Percentiles rank a stretch among this genome's conserved stretches.
Conservation (phyloP, 1,140 invertebrate genomes). For the Sitobion miscanthi region DNA sequence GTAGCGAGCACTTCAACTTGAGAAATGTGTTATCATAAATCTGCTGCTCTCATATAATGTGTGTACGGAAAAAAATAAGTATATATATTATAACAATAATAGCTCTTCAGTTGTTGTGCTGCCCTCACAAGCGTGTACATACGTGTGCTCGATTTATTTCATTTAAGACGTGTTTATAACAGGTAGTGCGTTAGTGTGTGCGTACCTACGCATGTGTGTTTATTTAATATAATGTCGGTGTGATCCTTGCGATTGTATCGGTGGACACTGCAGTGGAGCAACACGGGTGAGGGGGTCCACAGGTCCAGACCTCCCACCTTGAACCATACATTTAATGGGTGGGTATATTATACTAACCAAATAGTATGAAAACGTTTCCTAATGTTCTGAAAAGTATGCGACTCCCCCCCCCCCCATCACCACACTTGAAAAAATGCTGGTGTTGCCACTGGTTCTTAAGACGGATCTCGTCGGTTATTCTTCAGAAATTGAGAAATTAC, state of each 20-base stretch:
- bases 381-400: no score
- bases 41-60: constrained; percentile 20
- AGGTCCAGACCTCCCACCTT: no score
- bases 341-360: no score
- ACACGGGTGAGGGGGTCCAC: no score
- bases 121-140: not conserved
- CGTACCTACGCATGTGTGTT: not conserved
- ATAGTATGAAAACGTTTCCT: no score
- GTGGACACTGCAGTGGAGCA: not conserved
- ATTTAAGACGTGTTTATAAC: not conserved
- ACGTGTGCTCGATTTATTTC: constrained; percentile 18
- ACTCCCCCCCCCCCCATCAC: no score
- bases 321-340: no score
- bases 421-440: no score
- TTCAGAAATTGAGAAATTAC: not conserved
- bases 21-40: constrained; percentile 48
- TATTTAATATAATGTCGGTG: not conserved
- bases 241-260: not conserved
- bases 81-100: constrained; percentile 32
- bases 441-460: no score
- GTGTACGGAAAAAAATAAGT: not conserved
- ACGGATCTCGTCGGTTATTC: not conserved
- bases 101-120: not conserved
- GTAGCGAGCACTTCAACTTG: constrained; percentile 33
- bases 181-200: not conserved